Base-by-base conservation (phyloP, 1,140 invertebrate genomes). In the Lucilia sericata region DNA sequence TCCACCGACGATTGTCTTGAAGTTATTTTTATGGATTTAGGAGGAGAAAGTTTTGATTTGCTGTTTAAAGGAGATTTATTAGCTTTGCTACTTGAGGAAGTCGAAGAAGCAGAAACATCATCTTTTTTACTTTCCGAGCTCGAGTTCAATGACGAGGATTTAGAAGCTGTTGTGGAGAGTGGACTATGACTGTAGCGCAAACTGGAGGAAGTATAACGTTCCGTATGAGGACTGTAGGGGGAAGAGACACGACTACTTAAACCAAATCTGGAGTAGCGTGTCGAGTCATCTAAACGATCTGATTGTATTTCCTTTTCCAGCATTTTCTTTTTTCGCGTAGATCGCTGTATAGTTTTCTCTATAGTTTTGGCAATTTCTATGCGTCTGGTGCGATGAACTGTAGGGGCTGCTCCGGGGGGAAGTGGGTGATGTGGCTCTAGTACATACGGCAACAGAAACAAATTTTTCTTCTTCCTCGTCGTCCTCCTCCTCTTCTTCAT, bases 371-470 rank as follows among this genome's bases (percentile, higher is more conserved):
- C 94, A 84, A 95, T 93, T 84, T 96, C 95, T 0, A 94, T 93
- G 87, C 95, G 92, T 85, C 94, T 93, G 12, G 92, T 93, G 86
- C 94, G 91, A 3, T 95, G 91, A n/a, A 93, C 91, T n/a, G 90
- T 89, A 17, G 42, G 7, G 5, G 42, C 42, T 7, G 17, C 93
- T 93, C 93, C 93, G 2, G 95, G 94, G 2, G 94, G 93, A n/a
- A 0, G 94, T 95, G 1, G 96, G 96, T 10, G 95, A 96, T 2
- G 96, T 96, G 55, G 94, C 94, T 86, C 96, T 92, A 0, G 95
- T 96, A 0, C 95, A 92, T 21, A 96, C 93, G 7, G 92, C 92
- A 7, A 96, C 87, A 1, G 93, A 93, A 36, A 92, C 88, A 76
- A 92, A 91, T 14, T 92, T 92, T 84, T 91, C 89, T 65, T 84